These are phyloP conservation scores for Neosilurus mollespiculum DNA, from an alignment of 2,797 vertebrate species.

Conservation along the genomic window DNA sequence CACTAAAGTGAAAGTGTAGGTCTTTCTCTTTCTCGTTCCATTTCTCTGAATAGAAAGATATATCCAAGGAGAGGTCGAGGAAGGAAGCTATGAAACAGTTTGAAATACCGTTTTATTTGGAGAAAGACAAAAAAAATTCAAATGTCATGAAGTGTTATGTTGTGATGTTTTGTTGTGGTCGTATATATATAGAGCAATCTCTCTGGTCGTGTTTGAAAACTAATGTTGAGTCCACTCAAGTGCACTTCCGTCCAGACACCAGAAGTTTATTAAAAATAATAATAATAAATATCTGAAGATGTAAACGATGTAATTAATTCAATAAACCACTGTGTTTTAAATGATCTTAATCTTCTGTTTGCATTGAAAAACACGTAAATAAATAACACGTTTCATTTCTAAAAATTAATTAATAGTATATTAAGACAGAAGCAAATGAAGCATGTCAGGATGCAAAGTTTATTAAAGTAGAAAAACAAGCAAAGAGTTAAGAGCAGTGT, in stretches of 20 bases:
- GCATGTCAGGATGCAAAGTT: not conserved
- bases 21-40: conserved; percentile 44
- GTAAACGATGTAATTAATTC: conserved; percentile 88
- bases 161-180: conserved; percentile 73
- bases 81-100: conserved; percentile 73
- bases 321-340: conserved; percentile 88
- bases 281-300: conserved; percentile 79
- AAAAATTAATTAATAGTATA: not conserved
- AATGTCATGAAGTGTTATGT: conserved; percentile 69
- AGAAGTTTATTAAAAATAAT: conserved; percentile 73
- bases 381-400: conserved; percentile 10
- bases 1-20: conserved; percentile 79
- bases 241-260: conserved; percentile 81
- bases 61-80: conserved; percentile 77
- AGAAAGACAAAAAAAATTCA: conserved; percentile 40
- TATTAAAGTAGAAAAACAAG: not conserved
- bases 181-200: conserved; percentile 61
- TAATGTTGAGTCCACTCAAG: conserved; percentile 73
- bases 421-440: not conserved
- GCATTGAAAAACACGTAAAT: conserved; percentile 37
- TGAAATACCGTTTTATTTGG: conserved; percentile 68
- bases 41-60: conserved; percentile 58
- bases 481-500: not conserved
- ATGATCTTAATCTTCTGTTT: conserved; percentile 66
- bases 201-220: conserved; percentile 73